A percentile compares a stretch with the other conserved stretches of the same genome.
Evolutionary conservation across 2,797 vertebrate genomes (phyloP).

Genomic region (Neopelma chrysocephalum): DNA sequence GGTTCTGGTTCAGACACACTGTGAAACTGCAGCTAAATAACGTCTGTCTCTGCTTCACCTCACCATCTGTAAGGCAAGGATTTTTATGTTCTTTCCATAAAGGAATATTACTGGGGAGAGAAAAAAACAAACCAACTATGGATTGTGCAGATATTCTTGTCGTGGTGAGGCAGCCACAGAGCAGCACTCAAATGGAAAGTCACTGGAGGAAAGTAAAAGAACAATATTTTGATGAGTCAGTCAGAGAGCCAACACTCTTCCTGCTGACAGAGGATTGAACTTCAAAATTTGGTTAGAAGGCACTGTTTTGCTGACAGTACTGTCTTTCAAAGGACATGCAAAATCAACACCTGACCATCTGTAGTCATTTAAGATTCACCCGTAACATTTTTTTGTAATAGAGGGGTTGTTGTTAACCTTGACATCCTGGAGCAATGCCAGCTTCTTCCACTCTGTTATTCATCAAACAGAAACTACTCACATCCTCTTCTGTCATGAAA

Average conservation of each 20-base stretch:
- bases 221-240: slow-evolving; percentile 39
- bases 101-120: neutral
- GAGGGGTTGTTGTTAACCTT: slow-evolving; percentile 33
- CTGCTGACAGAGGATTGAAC: slow-evolving; percentile 52
- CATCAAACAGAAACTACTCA: neutral
- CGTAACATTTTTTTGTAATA: neutral
- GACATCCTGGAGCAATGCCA: slow-evolving; percentile 22
- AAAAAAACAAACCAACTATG: neutral
- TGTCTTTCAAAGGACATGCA: slow-evolving; percentile 56
- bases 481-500: neutral
- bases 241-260: slow-evolving; percentile 25
- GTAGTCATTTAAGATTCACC: slow-evolving; percentile 54
- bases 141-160: neutral
- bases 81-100: slow-evolving; percentile 28
- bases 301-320: slow-evolving; percentile 53
- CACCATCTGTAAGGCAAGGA: slow-evolving; percentile 33
- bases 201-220: slow-evolving; percentile 24
- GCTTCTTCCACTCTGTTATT: neutral
- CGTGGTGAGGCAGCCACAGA: slow-evolving; percentile 2
- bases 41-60: slow-evolving; percentile 1
- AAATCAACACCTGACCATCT: slow-evolving; percentile 65
- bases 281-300: slow-evolving; percentile 59
- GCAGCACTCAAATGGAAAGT: slow-evolving; percentile 15
- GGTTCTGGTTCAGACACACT: neutral
- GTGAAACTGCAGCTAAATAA: neutral